Percentiles rank a stretch among this genome's conserved stretches.
Evolutionary conservation across 2,888 invertebrate genomes (phyloP).

Genomic region (Blastobasis adustella): DNA sequence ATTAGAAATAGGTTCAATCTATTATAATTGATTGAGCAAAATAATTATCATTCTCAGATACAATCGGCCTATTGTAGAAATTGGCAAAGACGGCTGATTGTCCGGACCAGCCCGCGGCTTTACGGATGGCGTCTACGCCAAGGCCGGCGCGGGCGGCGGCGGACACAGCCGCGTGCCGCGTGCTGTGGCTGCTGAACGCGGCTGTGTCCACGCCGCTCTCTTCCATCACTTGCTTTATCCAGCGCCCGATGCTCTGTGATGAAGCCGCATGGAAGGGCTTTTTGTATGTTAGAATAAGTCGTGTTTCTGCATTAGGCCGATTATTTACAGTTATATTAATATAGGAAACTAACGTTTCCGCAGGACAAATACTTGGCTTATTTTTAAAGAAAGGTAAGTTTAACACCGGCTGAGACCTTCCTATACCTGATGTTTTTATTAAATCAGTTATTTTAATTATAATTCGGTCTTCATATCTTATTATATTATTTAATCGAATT

Average conservation of each 20-base stretch:
- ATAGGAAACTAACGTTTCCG: background rate
- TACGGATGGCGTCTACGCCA: background rate
- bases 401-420: slow-evolving; percentile 6
- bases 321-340: slow-evolving; percentile 1
- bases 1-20: background rate
- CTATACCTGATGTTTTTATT: slow-evolving; percentile 11
- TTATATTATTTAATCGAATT: slow-evolving; percentile 11
- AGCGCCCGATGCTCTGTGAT: slow-evolving; percentile 8
- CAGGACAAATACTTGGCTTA: slow-evolving; percentile 6
- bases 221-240: slow-evolving; percentile 5
- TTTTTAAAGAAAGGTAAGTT: slow-evolving; percentile 2
- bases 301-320: background rate
- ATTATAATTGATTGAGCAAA: background rate
- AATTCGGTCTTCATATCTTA: background rate
- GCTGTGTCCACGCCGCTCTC: slow-evolving; percentile 4
- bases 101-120: background rate
- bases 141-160: slow-evolving; percentile 5
- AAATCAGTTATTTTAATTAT: slow-evolving; percentile 9
- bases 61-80: background rate
- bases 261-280: slow-evolving; percentile 6
- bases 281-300: slow-evolving; percentile 3
- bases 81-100: background rate
- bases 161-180: slow-evolving; percentile 13
- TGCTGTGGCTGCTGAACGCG: slow-evolving; percentile 9
- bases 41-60: background rate